These are phyloP conservation scores for Hybognathus amarus DNA, from an alignment of 2,797 vertebrate genomes.

Conservation along the genomic window DNA sequence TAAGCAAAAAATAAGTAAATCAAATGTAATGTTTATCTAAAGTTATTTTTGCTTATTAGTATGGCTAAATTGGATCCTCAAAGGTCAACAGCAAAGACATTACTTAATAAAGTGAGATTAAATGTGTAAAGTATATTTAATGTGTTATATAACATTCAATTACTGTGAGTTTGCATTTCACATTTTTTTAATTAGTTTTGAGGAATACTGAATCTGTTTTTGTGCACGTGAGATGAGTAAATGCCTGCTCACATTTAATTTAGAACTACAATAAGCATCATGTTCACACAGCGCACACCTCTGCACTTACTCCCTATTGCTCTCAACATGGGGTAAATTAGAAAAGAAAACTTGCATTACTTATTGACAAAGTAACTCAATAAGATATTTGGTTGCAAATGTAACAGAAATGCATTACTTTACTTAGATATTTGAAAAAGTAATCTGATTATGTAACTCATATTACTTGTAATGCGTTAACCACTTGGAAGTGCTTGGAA, in stretches of 20 bases:
- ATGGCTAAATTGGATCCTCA: neutral
- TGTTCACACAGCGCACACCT: neutral
- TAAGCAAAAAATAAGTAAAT: too few relatives aligned
- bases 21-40: too few relatives aligned
- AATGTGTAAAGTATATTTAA: neutral
- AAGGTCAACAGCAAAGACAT: neutral
- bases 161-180: too few relatives aligned
- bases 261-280: too few relatives aligned
- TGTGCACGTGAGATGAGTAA: neutral
- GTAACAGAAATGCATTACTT: too few relatives aligned
- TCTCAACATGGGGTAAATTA: neutral
- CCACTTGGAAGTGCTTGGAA: neutral
- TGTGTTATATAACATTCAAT: neutral
- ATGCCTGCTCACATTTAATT: too few relatives aligned
- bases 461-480: neutral
- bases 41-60: neutral
- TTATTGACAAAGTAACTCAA: neutral
- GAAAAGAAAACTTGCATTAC: neutral
- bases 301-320: neutral
- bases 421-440: neutral
- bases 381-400: neutral
- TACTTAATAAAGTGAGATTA: neutral
- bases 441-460: neutral
- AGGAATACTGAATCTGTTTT: conserved; percentile 1
- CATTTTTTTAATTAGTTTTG: neutral